Conservation (phyloP, 2,888 invertebrate species). For the Polia nebulosa region DNA sequence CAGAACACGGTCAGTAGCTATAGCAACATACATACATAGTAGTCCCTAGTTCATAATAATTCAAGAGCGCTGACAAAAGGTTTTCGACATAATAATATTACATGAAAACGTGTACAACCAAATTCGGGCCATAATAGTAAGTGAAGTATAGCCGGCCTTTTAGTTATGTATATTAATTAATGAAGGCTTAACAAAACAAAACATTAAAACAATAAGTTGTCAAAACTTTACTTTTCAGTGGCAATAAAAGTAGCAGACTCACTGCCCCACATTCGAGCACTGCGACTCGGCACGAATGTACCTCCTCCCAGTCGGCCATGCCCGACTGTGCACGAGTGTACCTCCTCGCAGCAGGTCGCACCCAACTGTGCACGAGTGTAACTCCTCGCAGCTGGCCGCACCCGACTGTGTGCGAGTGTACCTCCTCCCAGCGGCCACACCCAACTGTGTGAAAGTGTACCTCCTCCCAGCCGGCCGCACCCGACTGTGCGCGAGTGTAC, state of each 20-base stretch:
- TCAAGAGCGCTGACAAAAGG: not conserved
- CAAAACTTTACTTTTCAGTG: not conserved
- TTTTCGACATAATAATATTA: not conserved
- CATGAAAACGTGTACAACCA: not conserved
- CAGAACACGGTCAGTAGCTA: not conserved
- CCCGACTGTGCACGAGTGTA: no score
- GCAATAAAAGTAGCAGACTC: not conserved
- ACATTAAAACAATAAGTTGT: not conserved
- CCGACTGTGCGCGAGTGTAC: conserved; percentile 11
- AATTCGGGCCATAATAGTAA: not conserved
- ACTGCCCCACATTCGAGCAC: not conserved
- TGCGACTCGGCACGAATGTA: conserved; percentile 2
- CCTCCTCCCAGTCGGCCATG: not conserved
- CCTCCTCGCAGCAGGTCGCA: no score
- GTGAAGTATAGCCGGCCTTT: no score
- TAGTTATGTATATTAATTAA: not conserved
- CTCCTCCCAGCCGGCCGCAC: not conserved
- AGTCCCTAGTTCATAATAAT: not conserved
- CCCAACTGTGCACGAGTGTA: no score
- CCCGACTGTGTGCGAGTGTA: conserved; percentile 15
- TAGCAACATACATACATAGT: no score
- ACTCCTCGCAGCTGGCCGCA: no score
- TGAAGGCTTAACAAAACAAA: not conserved
- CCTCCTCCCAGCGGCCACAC: no score
- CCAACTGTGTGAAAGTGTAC: no score